Evolutionary conservation across 2,888 invertebrate genomes (phyloP), one percentile per base, ranked within the genome.

Genomic region (Acanthopleura granulata): DNA sequence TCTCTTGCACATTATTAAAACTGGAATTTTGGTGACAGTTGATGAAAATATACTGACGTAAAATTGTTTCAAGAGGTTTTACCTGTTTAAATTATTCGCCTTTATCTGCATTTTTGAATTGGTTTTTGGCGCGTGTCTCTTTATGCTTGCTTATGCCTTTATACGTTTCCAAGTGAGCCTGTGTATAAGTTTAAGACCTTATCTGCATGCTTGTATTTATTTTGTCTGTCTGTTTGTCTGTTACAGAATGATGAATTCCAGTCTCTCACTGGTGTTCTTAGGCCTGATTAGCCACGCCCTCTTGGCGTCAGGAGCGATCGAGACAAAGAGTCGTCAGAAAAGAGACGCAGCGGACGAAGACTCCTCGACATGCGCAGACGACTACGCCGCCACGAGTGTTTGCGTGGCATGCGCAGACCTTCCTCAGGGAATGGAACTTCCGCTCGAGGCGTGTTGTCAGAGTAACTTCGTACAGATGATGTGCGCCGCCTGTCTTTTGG

Each of bases 371-470:
- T 66, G 66, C 66, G 29, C 66, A 66, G 29, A 66, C 66, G 66
- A 66, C 29, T 66, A 66, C 29, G 29, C 29, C 3, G 29, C 66
- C 3, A 66, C 16, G 22, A 27, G 66, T 14, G 29, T 66, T 27
- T 66, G 66, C 25, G 22, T 27, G 25, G 66, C 66, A 66, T 66
- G 66, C 66, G 29, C 29, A 66, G 66, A 66, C 25, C 66, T 66
- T 1, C 66, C 66, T 12, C 66, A 18, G 16, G 66, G 27, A 27
- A 66, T 27, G 66, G 22, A 22, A 66, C 66, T 66, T 66, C 29
- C 66, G 22, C 29, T 66, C 25, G 66, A 66, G 29, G 29, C 22
- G 16, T 66, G 66, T 27, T 66, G 66, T 25, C 18, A 27, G 22
- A 27, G 29, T 25, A 14, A 27, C 6, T 18, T 16, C 6, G 66